These are phyloP conservation scores for Sebastes taczanowskii DNA, from an alignment of 2,797 vertebrate genomes.

Conservation along the genomic window DNA sequence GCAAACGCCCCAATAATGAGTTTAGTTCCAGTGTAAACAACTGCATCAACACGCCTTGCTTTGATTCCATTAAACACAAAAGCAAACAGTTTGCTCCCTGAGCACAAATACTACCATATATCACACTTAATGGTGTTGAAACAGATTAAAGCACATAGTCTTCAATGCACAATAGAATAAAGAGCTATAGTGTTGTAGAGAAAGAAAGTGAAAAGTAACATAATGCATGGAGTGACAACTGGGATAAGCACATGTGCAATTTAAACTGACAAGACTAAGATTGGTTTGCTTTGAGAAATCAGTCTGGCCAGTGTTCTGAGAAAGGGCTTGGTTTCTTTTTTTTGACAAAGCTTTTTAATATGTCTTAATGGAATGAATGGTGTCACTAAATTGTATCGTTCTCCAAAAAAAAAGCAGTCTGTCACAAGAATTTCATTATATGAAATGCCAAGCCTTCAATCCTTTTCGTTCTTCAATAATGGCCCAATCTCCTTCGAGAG, in stretches of 20 bases:
- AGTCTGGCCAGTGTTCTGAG: constrained; percentile 10
- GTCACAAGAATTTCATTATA: constrained; percentile 61
- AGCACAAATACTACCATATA: constrained; percentile 25
- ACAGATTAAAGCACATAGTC: constrained; percentile 6
- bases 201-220: constrained; percentile 3
- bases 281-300: constrained; percentile 35
- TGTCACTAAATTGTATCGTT: constrained; percentile 51
- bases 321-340: background rate
- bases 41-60: background rate
- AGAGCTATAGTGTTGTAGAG: background rate
- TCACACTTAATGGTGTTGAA: constrained; percentile 31
- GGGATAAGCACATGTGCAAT: constrained; percentile 15
- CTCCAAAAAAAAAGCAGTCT: constrained; percentile 22
- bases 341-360: constrained; percentile 73
- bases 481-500: constrained; percentile 37
- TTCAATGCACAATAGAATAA: constrained; percentile 6
- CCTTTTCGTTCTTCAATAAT: constrained; percentile 55
- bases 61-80: constrained; percentile 33
- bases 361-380: constrained; percentile 54
- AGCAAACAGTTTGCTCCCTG: constrained; percentile 20
- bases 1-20: constrained; percentile 6
- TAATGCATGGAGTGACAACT: constrained; percentile 6
- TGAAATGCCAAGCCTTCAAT: constrained; percentile 53
- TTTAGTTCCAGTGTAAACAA: constrained; percentile 19
- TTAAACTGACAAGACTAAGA: constrained; percentile 33